Evolutionary conservation across 35 echinoderm and acorn worm species (phyloP), one percentile per base, ranked within the genome.

Genomic region (Chiridota heheva): DNA sequence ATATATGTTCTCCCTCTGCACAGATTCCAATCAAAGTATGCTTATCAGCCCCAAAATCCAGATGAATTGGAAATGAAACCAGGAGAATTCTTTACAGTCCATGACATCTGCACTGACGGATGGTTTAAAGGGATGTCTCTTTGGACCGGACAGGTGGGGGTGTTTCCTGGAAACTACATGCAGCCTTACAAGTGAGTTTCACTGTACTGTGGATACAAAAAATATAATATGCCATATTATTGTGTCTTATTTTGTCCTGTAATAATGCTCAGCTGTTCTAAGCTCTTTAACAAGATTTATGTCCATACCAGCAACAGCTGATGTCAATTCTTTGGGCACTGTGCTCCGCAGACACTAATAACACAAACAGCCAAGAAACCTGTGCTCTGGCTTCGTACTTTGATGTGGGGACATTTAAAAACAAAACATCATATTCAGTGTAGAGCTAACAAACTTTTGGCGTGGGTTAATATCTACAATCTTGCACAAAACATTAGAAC

Each of bases 91-190:
- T 98, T 91, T 64, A 92, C 84, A 3, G 95, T 92, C 56, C 75
- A 72, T 5, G 95, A 98, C 40, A 91, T 88, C 32, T 91, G 95
- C 44, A 84, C 82, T 30, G 95, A 98, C 77, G 95, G 95, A 0
- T 98, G 95, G 95, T 98, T 81, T 58, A 98, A 89, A 70, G 95
- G 95, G 0, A 80, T 98, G 72, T 91, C 95, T 7, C 63, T 98
- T 18, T 73, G 63, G 22, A 88, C 71, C 20, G 95, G 95, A 38
- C 66, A 80, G 35, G 66, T 85, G 22, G 89, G 95, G 25, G 89
- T 98, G 5, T 91, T 98, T 62, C 88, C 95, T 59, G 95, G 95
- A 24, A 98, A 98, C 53, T 98, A 98, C 64, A 87, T 98, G 73
- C 84, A 97, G 53, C 31, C 81, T 10, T 97, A 98, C 76, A 88